Conservation (phyloP, 1,140 invertebrate species). For the Sarcophaga peregrina region DNA sequence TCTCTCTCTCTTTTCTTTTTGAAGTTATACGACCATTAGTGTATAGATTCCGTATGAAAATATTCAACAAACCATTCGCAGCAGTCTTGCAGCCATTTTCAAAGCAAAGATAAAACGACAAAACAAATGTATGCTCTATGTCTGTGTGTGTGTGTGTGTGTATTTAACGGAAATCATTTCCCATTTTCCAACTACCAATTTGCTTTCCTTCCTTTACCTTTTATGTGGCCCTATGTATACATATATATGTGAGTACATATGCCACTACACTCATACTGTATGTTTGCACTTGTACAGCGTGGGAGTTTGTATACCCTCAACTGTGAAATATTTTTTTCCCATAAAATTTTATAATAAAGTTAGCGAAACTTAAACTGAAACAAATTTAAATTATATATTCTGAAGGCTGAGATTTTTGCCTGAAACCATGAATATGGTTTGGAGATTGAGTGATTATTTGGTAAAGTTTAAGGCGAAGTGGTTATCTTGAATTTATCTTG, state of each 20-base stretch:
- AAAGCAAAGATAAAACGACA: too few relatives aligned
- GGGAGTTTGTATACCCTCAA: not conserved
- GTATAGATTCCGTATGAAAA: not conserved
- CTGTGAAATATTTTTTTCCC: not conserved
- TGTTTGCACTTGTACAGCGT: not conserved
- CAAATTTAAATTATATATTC: constrained; percentile 34
- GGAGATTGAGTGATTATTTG: not conserved
- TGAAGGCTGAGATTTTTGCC: not conserved
- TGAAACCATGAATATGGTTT: not conserved
- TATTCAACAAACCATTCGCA: too few relatives aligned
- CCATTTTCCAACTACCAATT: constrained; percentile 32
- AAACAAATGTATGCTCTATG: not conserved
- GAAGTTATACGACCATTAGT: constrained; percentile 1
- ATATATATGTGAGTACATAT: too few relatives aligned
- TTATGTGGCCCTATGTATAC: not conserved
- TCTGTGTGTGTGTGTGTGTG: not conserved
- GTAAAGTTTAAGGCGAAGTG: too few relatives aligned
- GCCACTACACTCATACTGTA: too few relatives aligned
- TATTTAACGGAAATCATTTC: constrained; percentile 38
- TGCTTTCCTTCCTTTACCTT: not conserved
- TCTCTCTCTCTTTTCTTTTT: not conserved
- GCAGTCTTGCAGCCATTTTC: too few relatives aligned
- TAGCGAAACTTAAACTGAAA: constrained; percentile 30
- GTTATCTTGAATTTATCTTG: too few relatives aligned
- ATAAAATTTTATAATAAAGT: too few relatives aligned